Base-by-base conservation (phyloP, 2,797 vertebrate species). In the Echeneis naucrates region DNA sequence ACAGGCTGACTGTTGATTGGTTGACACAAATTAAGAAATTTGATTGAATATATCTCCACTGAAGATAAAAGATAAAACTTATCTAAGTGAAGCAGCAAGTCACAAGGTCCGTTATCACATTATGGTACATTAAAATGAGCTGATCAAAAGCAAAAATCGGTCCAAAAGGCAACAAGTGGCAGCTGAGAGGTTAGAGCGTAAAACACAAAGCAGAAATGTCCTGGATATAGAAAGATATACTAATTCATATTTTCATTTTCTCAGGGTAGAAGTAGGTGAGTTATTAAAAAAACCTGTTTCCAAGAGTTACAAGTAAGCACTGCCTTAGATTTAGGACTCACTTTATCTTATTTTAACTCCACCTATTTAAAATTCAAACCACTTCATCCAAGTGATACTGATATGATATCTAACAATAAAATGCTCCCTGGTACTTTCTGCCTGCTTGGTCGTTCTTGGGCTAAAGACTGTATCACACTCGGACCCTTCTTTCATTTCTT, bases 141-240 rank as follows among this genome's bases (percentile, higher is more conserved):
- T 54, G 27, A 55, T 42, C 3, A 65, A 70, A 58, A 66, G 21
- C 38, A 57, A 67, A 44, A 16, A 53, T 65, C 30, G 61, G 67
- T 71, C 26, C 24, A 50, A 73, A 87, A 84, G 86, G 81, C 88
- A 89, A 64, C 60, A 35, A 27, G 44, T 66, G 74, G 63, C 47
- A 76, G 51, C n/a, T 52, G 48, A 72, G 82, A 84, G 78, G 77
- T 83, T 56, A 60, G 8, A 58, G 40, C 51, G 58, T 66, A 35
- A 52, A 69, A 66, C 2, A 10, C 14, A 54, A 77, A 81, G 68
- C 70, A 58, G 50, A 67, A 55, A 54, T 5, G 23, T 72, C 45
- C 60, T 27, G 61, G 12, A 70, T 57, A 57, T 21, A 40, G 77
- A 66, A 61, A 1, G n/a, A 23, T 32, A 61, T 30, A 30, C 75